A percentile compares a stretch with the other conserved stretches of the same genome.
Conservation (phyloP, 2,113 vertebrate genomes). For the Machaerirhynchus nigripectus region DNA sequence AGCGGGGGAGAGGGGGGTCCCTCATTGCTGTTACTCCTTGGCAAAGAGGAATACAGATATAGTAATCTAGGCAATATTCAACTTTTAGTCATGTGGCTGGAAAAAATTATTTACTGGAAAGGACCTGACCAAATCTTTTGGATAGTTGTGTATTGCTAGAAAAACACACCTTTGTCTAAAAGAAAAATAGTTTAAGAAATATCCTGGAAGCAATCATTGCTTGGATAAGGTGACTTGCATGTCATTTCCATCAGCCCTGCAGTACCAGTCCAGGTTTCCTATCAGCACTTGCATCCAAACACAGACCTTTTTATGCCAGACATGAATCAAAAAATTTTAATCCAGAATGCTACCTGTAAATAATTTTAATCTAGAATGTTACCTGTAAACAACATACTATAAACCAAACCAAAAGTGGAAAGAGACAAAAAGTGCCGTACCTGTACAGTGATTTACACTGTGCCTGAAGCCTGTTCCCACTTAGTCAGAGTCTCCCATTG, state of each 20-base stretch:
- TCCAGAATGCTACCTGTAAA: not conserved
- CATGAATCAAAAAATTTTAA: not conserved
- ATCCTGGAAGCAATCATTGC: not conserved
- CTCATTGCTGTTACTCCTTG: not conserved
- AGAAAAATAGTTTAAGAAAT: not conserved
- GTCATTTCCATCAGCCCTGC: not conserved
- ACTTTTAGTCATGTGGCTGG: not conserved
- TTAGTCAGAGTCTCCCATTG: not conserved
- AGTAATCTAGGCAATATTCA: not conserved
- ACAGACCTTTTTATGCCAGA: not conserved
- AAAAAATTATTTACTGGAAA: not conserved
- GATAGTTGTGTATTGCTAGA: not conserved
- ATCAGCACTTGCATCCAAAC: not conserved
- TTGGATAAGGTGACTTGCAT: not conserved
- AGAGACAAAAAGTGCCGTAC: not conserved
- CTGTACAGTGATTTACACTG: not conserved
- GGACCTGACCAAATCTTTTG: not conserved
- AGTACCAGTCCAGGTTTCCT: not conserved
- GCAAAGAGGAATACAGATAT: not conserved
- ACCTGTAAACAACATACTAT: not conserved
- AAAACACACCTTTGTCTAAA: not conserved
- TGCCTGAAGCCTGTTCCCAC: not conserved
- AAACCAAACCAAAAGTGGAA: not conserved
- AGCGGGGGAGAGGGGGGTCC: accelerated
- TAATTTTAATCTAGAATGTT: not conserved